Percentiles rank a stretch among this genome's conserved stretches.
These are phyloP conservation scores for Metacarcinus magister DNA, from an alignment of 2,888 invertebrate species.

Conservation along the genomic window DNA sequence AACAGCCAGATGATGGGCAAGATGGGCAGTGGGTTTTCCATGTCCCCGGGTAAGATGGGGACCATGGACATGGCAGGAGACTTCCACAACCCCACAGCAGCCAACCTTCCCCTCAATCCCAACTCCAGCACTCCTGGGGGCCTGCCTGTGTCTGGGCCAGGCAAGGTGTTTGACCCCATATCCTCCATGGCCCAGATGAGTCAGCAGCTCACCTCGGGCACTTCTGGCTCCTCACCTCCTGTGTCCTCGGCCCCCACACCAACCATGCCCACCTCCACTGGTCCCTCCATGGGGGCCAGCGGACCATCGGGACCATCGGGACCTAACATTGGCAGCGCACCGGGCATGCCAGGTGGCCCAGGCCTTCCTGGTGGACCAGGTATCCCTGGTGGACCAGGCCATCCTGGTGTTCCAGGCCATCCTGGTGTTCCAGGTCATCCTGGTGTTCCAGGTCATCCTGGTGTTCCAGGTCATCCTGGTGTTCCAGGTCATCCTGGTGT, in stretches of 20 bases:
- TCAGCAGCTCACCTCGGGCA: conserved; percentile 90
- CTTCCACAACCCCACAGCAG: conserved; percentile 82
- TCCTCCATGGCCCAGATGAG: conserved; percentile 97
- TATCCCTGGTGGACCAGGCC: conserved; percentile 71
- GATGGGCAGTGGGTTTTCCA: conserved; percentile 79
- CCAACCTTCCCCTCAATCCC: conserved; percentile 85
- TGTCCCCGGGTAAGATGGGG: conserved; percentile 82
- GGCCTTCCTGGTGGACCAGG: conserved; percentile 62
- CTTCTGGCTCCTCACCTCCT: conserved; percentile 75
- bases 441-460: conserved; percentile 86
- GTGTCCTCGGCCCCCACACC: conserved; percentile 86
- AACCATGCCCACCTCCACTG: conserved; percentile 73
- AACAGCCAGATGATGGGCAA: conserved; percentile 74
- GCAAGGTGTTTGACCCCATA: conserved; percentile 92
- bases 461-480: conserved; percentile 63
- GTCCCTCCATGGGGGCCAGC: conserved; percentile 71
- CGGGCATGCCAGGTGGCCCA: conserved; percentile 83
- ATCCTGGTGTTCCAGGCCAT: conserved; percentile 83
- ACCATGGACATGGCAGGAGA: conserved; percentile 83
- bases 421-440: conserved; percentile 84
- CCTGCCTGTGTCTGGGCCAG: conserved; percentile 83
- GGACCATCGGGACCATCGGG: conserved; percentile 79
- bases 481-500: conserved; percentile 56
- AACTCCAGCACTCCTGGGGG: conserved; percentile 83
- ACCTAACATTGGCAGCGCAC: conserved; percentile 84